phyloP scores from a whole-genome alignment of 2,113 vertebrate species.

The Xiphorhynchus elegans region DNA sequence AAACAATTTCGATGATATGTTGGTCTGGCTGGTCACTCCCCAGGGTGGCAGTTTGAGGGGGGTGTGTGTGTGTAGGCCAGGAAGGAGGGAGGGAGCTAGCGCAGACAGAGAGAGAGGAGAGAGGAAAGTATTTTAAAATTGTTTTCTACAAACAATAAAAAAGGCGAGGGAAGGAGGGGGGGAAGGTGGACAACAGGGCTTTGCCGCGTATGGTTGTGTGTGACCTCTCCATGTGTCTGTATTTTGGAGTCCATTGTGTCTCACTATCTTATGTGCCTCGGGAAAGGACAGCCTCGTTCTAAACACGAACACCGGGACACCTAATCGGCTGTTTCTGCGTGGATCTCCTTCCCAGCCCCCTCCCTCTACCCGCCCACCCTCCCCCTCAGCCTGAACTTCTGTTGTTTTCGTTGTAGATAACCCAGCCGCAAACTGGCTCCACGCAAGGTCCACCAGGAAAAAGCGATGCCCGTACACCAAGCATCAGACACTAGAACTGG shows the following conservation, averaged over 20 bases:
- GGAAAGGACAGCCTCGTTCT: neutral
- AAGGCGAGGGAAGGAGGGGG: neutral
- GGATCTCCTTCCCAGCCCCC: neutral
- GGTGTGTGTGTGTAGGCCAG: neutral
- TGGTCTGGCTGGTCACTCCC: neutral
- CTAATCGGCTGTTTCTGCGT: neutral
- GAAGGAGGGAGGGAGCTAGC: neutral
- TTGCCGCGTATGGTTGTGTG: slow-evolving; percentile 29
- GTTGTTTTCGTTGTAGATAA: slow-evolving; percentile 83
- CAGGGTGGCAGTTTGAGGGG: neutral
- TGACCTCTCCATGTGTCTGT: slow-evolving; percentile 37
- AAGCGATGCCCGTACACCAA: slow-evolving; percentile 97
- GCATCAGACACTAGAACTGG: slow-evolving; percentile 95
- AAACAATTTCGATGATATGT: neutral
- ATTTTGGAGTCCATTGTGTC: slow-evolving; percentile 56
- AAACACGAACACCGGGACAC: neutral
- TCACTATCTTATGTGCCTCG: neutral
- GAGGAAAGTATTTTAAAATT: slow-evolving; percentile 14
- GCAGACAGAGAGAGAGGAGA: neutral
- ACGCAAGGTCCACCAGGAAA: slow-evolving; percentile 96
- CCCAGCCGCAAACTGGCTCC: slow-evolving; percentile 96
- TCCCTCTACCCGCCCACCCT: neutral
- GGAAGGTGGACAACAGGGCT: neutral
- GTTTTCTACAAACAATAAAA: slow-evolving; percentile 3
- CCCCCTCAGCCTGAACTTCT: slow-evolving; percentile 19